Evolutionary conservation across 2,888 invertebrate species (phyloP), one percentile per base, ranked within the genome.

Genomic region (Perdita meconis): DNA sequence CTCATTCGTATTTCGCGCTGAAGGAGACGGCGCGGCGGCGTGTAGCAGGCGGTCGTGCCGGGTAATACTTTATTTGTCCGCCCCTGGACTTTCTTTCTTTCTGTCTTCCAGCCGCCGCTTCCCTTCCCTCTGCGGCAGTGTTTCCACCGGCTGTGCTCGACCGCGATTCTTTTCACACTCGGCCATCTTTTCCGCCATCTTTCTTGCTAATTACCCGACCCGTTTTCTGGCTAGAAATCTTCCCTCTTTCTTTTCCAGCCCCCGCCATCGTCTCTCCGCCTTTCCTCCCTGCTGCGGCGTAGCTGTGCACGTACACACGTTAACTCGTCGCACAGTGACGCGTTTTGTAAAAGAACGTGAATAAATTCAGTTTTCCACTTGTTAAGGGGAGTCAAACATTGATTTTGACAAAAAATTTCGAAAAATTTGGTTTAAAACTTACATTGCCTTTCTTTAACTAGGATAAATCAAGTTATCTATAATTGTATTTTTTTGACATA

Each of bases 141-240:
- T 50, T 56, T 60, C 50, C 55, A 69, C 57, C 76, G 50, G 57
- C 75, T 61, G 63, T 64, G 69, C 73, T 61, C 75, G 76, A 75
- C 75, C 83, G 74, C 81, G 80, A 88, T 89, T 88, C 82, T 86
- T 87, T 88, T 88, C 84, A 84, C 85, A 81, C 83, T 85, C 78
- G 75, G 76, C 78, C 86, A 81, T 86, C 86, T 85, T 85, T 80
- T 83, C 85, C 88, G 78, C 82, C 86, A 86, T 87, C 85, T 85
- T 87, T 82, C 86, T 83, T 80, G 84, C 88, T 89, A 89, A 89
- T 89, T 89, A 89, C 85, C 86, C 60, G 85, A 84, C 78, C 84
- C 83, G 81, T 83, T 87, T 88, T 85, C 83, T 84, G 47, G 47
- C 66, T 63, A 72, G 63, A 69, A 74, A 66, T 76, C 74, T 50